Percentiles rank a stretch among this genome's conserved stretches.
Evolutionary conservation across 2,888 invertebrate genomes (phyloP).

Genomic region (Metacarcinus magister): DNA sequence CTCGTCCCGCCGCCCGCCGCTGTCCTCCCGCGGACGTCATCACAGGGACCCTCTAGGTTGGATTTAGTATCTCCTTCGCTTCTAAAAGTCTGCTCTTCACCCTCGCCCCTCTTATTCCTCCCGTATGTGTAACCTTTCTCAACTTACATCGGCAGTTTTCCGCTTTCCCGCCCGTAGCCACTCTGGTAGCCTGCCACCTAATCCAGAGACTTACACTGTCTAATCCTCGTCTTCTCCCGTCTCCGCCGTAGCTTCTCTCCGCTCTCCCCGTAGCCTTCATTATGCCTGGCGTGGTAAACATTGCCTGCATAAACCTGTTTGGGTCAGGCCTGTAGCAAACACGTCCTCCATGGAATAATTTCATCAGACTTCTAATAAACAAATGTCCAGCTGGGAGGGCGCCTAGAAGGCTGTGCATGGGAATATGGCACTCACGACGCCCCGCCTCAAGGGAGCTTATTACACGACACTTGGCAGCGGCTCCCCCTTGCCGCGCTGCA

Average conservation of each 20-base stretch:
- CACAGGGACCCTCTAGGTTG: conserved; percentile 23
- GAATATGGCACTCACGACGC: conserved; percentile 71
- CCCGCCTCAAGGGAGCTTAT: conserved; percentile 64
- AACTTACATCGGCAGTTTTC: neutral
- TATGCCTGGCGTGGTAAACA: conserved; percentile 71
- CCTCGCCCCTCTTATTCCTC: neutral
- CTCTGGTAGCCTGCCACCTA: conserved; percentile 43
- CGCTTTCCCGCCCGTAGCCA: conserved; percentile 13
- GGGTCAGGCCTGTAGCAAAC: conserved; percentile 79
- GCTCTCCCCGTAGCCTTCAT: conserved; percentile 66
- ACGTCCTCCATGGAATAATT: conserved; percentile 78
- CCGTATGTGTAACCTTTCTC: conserved; percentile 35
- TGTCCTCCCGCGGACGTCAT: neutral
- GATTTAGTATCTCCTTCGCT: neutral
- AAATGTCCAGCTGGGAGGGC: conserved; percentile 78
- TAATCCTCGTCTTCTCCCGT: conserved; percentile 50
- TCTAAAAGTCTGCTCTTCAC: neutral
- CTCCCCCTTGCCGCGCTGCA: conserved; percentile 75
- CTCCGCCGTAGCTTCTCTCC: conserved; percentile 22
- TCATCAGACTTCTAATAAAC: conserved; percentile 80
- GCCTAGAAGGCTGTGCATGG: conserved; percentile 63
- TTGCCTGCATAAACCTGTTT: conserved; percentile 76
- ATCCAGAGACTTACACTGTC: conserved; percentile 50
- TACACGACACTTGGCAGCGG: conserved; percentile 59
- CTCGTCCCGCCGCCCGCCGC: neutral